Evolutionary conservation across 2,113 vertebrate species (phyloP).

Genomic region (Oryzias javanicus): DNA sequence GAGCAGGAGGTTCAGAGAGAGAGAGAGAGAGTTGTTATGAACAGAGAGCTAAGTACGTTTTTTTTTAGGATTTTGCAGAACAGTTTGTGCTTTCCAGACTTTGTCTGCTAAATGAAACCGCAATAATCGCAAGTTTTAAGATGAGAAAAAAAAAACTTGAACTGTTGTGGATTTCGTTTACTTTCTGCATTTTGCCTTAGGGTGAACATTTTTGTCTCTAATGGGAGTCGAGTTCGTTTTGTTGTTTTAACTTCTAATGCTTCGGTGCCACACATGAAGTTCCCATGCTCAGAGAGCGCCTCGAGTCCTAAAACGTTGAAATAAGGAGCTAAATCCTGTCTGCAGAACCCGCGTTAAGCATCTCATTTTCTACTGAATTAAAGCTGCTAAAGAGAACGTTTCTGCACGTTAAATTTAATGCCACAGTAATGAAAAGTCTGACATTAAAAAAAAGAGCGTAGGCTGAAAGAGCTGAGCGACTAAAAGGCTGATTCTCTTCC

Average conservation of each 20-base stretch:
- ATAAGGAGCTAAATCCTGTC: background rate
- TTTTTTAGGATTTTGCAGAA: background rate
- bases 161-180: too few relatives aligned
- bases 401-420: background rate
- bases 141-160: too few relatives aligned
- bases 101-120: background rate
- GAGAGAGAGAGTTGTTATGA: too few relatives aligned
- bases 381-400: background rate
- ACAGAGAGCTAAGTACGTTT: background rate
- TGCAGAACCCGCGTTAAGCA: background rate
- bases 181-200: too few relatives aligned
- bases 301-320: too few relatives aligned
- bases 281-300: too few relatives aligned
- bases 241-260: too few relatives aligned
- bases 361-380: background rate
- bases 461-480: background rate
- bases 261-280: too few relatives aligned
- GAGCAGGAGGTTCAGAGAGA: too few relatives aligned
- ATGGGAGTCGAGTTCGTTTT: too few relatives aligned
- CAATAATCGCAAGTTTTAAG: background rate
- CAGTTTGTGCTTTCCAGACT: background rate
- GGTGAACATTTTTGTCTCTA: too few relatives aligned
- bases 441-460: background rate
- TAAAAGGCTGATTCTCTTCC: constrained; percentile 11
- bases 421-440: constrained; percentile 3